Evolutionary conservation across 2,113 vertebrate species (phyloP).

Genomic region (Spilogale gracilis): DNA sequence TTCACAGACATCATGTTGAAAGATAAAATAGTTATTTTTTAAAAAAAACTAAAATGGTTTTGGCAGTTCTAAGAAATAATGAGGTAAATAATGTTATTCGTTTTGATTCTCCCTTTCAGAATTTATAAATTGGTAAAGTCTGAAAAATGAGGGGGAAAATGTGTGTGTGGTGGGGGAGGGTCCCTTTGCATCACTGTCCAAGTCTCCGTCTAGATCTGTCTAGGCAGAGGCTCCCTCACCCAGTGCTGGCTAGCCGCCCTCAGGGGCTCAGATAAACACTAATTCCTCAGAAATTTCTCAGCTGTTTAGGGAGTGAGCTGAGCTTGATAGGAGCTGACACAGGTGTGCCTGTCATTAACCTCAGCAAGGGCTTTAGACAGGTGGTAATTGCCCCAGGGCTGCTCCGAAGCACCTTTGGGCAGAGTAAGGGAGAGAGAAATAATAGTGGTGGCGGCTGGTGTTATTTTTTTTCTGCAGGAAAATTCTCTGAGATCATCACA

Average conservation of each 20-base stretch:
- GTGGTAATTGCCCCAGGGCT: not conserved
- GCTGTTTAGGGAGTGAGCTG: conserved; percentile 41
- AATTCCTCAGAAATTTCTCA: conserved; percentile 64
- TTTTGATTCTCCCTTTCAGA: not conserved
- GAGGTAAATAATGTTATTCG: not conserved
- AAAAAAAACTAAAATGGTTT: not conserved
- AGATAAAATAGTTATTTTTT: not conserved
- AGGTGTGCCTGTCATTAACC: conserved; percentile 68
- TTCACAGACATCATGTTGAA: not conserved
- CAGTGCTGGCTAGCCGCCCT: not conserved
- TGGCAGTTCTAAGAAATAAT: conserved; percentile 45
- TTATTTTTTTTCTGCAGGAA: not conserved
- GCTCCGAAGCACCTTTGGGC: not conserved
- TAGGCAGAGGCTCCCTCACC: not conserved
- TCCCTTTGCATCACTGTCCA: not conserved
- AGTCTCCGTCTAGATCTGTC: not conserved
- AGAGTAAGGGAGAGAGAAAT: not conserved
- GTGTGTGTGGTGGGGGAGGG: not conserved
- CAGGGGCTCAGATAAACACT: conserved; percentile 46
- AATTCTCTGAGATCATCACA: not conserved
- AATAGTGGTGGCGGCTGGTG: not conserved
- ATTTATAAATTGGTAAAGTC: not conserved
- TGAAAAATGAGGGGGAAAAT: not conserved
- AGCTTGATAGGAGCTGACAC: conserved; percentile 9
- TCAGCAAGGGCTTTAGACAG: not conserved